These are phyloP conservation scores for Procavia capensis DNA, from an alignment of 2,113 vertebrate genomes.

Conservation along the genomic window DNA sequence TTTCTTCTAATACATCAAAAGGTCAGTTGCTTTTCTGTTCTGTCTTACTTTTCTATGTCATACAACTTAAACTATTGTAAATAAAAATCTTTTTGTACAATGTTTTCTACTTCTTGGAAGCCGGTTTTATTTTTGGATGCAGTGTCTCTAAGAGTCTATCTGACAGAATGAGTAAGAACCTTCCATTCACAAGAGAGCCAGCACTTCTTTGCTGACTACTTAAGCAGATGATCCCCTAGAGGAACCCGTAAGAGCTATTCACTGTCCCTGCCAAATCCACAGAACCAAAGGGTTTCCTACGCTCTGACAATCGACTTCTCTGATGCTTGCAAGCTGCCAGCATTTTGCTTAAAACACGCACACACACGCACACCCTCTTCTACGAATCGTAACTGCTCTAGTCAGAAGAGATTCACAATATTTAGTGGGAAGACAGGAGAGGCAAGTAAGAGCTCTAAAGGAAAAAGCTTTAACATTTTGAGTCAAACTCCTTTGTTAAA, in stretches of 20 bases:
- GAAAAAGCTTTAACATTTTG: background rate
- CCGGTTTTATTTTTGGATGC: background rate
- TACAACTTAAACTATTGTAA: background rate
- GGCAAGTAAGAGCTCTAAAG: background rate
- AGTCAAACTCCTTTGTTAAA: background rate
- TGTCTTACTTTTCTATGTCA: background rate
- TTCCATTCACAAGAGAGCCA: background rate
- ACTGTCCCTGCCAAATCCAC: background rate
- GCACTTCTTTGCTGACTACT: background rate
- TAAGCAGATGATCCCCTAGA: background rate
- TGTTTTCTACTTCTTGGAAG: background rate
- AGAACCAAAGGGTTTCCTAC: background rate
- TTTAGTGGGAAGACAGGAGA: background rate
- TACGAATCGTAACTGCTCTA: background rate
- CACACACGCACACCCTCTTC: background rate
- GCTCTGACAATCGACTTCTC: background rate
- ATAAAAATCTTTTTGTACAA: background rate
- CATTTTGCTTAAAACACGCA: background rate
- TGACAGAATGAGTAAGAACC: background rate
- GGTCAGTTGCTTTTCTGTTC: background rate
- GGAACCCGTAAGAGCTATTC: background rate
- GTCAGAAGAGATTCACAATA: background rate
- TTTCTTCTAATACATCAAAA: background rate
- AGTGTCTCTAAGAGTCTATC: background rate
- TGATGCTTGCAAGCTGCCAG: background rate